phyloP scores from a whole-genome alignment of 2,113 vertebrate genomes.

The Anarhynchus alexandrinus region DNA sequence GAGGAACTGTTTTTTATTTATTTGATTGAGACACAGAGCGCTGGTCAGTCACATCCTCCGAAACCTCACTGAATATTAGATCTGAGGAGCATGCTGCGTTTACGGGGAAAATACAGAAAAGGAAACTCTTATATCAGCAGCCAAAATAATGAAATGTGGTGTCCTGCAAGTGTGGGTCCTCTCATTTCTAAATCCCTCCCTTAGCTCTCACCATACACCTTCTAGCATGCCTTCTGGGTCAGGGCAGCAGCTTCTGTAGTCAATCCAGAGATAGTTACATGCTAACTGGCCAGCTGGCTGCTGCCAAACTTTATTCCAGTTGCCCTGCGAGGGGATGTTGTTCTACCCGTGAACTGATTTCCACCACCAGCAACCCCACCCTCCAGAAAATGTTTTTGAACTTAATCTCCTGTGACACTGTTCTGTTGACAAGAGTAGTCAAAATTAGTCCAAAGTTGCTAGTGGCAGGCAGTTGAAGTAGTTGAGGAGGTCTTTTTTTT shows the following conservation, averaged over 20 bases:
- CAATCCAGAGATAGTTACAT: not conserved
- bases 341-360: not conserved
- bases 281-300: not conserved
- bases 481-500: not conserved
- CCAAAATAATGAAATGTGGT: not conserved
- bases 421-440: not conserved
- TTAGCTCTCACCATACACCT: not conserved
- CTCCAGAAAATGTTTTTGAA: not conserved
- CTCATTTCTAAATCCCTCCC: not conserved
- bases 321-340: not conserved
- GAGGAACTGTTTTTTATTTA: not conserved
- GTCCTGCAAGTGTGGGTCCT: not conserved
- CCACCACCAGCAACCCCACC: not conserved
- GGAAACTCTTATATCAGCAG: not conserved
- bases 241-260: not conserved
- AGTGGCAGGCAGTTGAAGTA: not conserved
- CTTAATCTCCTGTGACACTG: not conserved
- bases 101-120: not conserved
- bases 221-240: not conserved
- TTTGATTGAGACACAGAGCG: not conserved
- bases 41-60: not conserved
- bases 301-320: not conserved
- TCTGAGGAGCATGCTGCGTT: not conserved
- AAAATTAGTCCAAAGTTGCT: not conserved
- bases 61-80: not conserved